Percentiles rank a stretch among this genome's conserved stretches.
These are phyloP conservation scores for Phoenoteleia sp. DNA, from an alignment of 2,888 invertebrate genomes.

Conservation along the genomic window DNA sequence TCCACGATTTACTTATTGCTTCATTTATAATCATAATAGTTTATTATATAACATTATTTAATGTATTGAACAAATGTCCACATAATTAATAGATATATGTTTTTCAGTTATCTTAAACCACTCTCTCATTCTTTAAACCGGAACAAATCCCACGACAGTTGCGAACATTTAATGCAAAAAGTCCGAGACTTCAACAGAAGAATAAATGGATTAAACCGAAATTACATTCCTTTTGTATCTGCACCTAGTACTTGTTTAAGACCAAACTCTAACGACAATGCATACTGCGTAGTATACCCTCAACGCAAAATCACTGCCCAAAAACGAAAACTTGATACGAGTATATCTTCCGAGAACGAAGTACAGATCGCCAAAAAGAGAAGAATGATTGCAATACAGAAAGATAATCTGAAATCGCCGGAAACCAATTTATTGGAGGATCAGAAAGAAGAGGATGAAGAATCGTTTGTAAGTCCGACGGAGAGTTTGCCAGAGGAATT, in stretches of 20 bases:
- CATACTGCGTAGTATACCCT: conserved; percentile 80
- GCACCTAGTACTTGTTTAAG: conserved; percentile 82
- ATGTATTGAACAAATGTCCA: too few species aligned
- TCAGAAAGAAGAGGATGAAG: conserved; percentile 18
- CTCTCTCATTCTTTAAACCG: conserved; percentile 81
- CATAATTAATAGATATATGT: background rate
- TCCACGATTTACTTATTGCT: too few species aligned
- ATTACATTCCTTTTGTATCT: conserved; percentile 82
- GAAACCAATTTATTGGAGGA: conserved; percentile 13
- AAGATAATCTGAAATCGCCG: background rate
- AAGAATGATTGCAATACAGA: conserved; percentile 65
- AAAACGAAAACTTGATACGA: conserved; percentile 79
- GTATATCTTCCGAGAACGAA: conserved; percentile 24
- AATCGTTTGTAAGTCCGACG: conserved; percentile 27
- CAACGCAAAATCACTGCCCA: conserved; percentile 48
- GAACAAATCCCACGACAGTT: conserved; percentile 73
- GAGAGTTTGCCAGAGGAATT: conserved; percentile 17
- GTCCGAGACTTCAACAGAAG: conserved; percentile 81
- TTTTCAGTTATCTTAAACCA: conserved; percentile 80
- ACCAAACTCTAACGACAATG: conserved; percentile 41
- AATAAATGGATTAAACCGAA: conserved; percentile 76
- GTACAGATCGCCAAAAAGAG: conserved; percentile 65
- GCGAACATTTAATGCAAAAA: conserved; percentile 80
- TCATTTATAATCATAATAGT: too few species aligned
- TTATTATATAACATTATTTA: too few species aligned